Conservation (phyloP, 2,797 vertebrate species). For the Lagorchestes hirsutus region DNA sequence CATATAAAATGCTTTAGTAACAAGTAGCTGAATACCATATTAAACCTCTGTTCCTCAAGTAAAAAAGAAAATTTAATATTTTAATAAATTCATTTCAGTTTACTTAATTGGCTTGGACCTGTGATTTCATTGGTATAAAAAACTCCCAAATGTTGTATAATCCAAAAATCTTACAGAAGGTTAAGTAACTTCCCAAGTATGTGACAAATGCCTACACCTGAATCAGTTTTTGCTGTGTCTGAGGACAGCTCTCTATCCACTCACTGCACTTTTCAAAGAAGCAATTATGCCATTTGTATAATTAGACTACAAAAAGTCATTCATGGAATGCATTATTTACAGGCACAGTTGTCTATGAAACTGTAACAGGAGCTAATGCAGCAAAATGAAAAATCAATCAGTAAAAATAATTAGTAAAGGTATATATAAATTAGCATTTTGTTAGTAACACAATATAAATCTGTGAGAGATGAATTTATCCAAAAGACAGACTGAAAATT, state of each 20-base stretch:
- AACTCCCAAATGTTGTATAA: not conserved
- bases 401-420: not conserved
- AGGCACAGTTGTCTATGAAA: not conserved
- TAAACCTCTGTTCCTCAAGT: not conserved
- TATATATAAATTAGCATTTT: not conserved
- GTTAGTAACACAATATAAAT: constrained; percentile 56
- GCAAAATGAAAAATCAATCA: constrained; percentile 14
- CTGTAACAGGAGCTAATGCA: not conserved
- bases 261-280: not conserved
- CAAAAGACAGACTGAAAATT: constrained; percentile 52
- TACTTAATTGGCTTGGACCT: not conserved
- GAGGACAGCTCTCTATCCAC: not conserved
- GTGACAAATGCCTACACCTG: not conserved
- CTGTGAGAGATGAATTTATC: constrained; percentile 38
- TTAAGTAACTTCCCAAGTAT: not conserved
- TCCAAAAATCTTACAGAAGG: not conserved
- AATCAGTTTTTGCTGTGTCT: not conserved
- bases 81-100: not conserved
- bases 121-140: not conserved
- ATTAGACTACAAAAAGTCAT: not conserved
- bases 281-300: not conserved
- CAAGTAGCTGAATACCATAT: not conserved
- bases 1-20: not conserved
- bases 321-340: not conserved
- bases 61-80: not conserved